phyloP scores from a whole-genome alignment of 1,140 invertebrate genomes.

The Ceratina japonica region DNA sequence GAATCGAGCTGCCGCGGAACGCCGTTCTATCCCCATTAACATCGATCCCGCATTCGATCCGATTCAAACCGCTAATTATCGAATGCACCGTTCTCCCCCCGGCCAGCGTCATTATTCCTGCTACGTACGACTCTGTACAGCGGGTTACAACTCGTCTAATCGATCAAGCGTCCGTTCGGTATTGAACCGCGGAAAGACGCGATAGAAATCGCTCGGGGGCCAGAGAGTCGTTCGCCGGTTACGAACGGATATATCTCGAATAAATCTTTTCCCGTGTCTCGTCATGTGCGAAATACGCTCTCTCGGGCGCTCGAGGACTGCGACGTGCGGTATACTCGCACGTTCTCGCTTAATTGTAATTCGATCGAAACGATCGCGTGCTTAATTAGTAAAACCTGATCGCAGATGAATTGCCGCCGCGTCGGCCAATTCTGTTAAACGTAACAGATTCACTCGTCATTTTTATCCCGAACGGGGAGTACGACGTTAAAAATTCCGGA shows the following conservation, averaged over 20 bases:
- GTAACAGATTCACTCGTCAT: no score
- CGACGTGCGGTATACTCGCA: not conserved
- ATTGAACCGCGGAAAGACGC: not conserved
- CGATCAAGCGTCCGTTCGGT: not conserved
- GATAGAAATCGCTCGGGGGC: not conserved
- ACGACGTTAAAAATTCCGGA: no score
- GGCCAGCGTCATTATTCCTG: not conserved
- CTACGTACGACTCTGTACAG: not conserved
- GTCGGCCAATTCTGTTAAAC: not conserved
- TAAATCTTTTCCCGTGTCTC: not conserved
- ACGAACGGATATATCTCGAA: not conserved
- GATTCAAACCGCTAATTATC: slow-evolving; percentile 27
- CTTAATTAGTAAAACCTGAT: slow-evolving; percentile 52
- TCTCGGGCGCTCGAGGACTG: not conserved
- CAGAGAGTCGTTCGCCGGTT: not conserved
- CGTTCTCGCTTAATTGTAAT: slow-evolving; percentile 53
- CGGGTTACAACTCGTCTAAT: not conserved
- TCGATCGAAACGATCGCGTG: slow-evolving; percentile 58
- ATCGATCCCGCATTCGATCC: not conserved
- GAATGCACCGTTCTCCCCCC: not conserved
- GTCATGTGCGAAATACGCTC: slow-evolving; percentile 14
- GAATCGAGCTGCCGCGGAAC: slow-evolving; percentile 9
- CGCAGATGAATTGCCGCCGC: not conserved
- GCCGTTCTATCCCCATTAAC: slow-evolving; percentile 29
- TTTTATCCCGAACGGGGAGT: no score